Evolutionary conservation across 2,888 invertebrate genomes (phyloP).

Genomic region (Cheilosia soror): DNA sequence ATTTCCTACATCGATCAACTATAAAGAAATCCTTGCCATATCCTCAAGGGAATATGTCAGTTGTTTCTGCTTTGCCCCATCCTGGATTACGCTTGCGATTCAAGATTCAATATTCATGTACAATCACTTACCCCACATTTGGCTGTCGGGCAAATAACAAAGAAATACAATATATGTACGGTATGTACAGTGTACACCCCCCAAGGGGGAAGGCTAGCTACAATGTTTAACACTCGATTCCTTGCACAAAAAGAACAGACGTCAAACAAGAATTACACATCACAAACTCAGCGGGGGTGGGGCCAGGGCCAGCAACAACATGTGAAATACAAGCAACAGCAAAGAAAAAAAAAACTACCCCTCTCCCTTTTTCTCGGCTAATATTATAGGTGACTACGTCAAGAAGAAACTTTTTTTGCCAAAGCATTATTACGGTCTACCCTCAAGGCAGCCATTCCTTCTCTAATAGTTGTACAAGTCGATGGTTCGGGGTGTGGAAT

Average conservation of each 20-base stretch:
- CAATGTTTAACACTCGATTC: constrained; percentile 72
- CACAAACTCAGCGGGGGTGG: too few species aligned
- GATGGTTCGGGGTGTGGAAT: constrained; percentile 29
- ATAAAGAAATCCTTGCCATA: not conserved
- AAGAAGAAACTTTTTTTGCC: constrained; percentile 72
- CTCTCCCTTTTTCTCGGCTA: constrained; percentile 14
- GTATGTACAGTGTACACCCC: not conserved
- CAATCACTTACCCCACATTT: constrained; percentile 61
- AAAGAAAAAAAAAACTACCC: constrained; percentile 20
- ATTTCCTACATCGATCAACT: not conserved
- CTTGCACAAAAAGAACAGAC: constrained; percentile 67
- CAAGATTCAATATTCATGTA: constrained; percentile 37
- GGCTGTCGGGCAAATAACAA: constrained; percentile 29
- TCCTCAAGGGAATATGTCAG: not conserved
- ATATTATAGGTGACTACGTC: constrained; percentile 59
- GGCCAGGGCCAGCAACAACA: not conserved
- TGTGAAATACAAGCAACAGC: not conserved
- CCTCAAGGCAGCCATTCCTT: constrained; percentile 17
- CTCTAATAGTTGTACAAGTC: constrained; percentile 24
- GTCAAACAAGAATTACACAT: constrained; percentile 35
- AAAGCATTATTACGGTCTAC: constrained; percentile 65
- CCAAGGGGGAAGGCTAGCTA: constrained; percentile 2
- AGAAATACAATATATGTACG: constrained; percentile 7
- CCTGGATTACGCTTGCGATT: constrained; percentile 29
- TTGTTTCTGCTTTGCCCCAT: not conserved